Conservation (phyloP, 2,797 vertebrate genomes). For the Labeo calbasu region DNA sequence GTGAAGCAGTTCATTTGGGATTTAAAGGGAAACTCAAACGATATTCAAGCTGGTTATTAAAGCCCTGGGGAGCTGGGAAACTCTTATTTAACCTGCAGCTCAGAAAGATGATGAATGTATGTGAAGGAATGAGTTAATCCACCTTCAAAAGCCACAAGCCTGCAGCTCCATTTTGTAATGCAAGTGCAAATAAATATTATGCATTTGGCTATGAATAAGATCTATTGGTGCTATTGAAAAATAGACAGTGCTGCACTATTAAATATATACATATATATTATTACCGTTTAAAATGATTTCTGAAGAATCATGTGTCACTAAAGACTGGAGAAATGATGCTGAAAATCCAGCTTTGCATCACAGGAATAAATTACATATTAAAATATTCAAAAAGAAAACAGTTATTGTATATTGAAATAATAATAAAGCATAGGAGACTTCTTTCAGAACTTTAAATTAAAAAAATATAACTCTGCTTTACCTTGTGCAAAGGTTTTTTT, state of each 20-base stretch:
- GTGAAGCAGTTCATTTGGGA: background rate
- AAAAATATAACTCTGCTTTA: background rate
- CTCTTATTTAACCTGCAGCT: background rate
- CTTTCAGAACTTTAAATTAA: background rate
- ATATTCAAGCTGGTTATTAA: background rate
- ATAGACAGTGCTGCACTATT: background rate
- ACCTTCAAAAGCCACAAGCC: background rate
- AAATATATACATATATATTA: no score
- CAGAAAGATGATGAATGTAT: constrained; percentile 5
- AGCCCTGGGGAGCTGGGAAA: background rate
- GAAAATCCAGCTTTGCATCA: no score
- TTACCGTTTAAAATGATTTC: no score
- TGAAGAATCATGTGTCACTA: no score
- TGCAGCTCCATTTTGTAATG: background rate
- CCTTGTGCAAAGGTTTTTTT: background rate
- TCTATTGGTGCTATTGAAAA: background rate
- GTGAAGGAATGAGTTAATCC: constrained; percentile 11
- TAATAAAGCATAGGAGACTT: no score
- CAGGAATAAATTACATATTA: no score
- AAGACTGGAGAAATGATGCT: no score
- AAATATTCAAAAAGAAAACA: no score
- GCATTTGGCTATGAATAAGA: background rate
- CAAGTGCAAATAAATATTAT: constrained; percentile 2
- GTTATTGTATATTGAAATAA: no score
- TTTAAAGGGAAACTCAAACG: constrained; percentile 6